phyloP scores from a whole-genome alignment of 1,140 invertebrate species.

The Galleria mellonella region DNA sequence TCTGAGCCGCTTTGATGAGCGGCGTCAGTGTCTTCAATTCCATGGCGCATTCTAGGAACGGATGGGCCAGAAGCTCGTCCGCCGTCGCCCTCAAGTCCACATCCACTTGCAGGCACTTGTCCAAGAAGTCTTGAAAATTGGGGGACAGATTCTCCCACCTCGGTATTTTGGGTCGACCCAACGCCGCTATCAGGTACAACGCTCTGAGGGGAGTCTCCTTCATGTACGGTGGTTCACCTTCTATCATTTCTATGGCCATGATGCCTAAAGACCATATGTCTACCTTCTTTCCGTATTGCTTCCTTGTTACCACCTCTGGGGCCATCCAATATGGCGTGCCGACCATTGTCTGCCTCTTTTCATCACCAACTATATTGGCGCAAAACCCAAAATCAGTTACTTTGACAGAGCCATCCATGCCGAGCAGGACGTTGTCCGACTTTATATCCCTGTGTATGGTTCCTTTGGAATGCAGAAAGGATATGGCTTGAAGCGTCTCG shows the following conservation, averaged over 20 bases:
- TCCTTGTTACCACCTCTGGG: slow-evolving; percentile 91
- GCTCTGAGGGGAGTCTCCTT: slow-evolving; percentile 96
- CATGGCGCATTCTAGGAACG: slow-evolving; percentile 90
- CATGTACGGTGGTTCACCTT: slow-evolving; percentile 96
- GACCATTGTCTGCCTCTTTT: slow-evolving; percentile 97
- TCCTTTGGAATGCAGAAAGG: slow-evolving; percentile 93
- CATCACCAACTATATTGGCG: slow-evolving; percentile 91
- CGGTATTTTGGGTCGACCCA: slow-evolving; percentile 93
- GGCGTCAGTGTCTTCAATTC: slow-evolving; percentile 90
- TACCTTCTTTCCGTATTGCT: slow-evolving; percentile 92
- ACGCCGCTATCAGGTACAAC: slow-evolving; percentile 96
- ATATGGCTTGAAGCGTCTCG: slow-evolving; percentile 94
- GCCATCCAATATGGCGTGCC: slow-evolving; percentile 94
- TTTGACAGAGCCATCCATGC: slow-evolving; percentile 97
- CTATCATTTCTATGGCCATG: slow-evolving; percentile 99
- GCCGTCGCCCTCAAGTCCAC: slow-evolving; percentile 91
- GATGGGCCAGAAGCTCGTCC: slow-evolving; percentile 89
- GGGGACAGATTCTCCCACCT: slow-evolving; percentile 87
- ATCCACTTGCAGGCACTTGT: slow-evolving; percentile 94
- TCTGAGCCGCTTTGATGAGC: slow-evolving; percentile 92
- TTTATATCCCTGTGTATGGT: slow-evolving; percentile 96
- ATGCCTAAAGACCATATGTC: slow-evolving; percentile 98
- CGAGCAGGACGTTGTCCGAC: slow-evolving; percentile 96
- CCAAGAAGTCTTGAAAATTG: slow-evolving; percentile 88
- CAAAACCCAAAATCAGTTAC: slow-evolving; percentile 99